Percentiles rank a stretch among this genome's conserved stretches.
These are phyloP conservation scores for Pelmatolapia mariae DNA, from an alignment of 2,113 vertebrate species.

Conservation along the genomic window DNA sequence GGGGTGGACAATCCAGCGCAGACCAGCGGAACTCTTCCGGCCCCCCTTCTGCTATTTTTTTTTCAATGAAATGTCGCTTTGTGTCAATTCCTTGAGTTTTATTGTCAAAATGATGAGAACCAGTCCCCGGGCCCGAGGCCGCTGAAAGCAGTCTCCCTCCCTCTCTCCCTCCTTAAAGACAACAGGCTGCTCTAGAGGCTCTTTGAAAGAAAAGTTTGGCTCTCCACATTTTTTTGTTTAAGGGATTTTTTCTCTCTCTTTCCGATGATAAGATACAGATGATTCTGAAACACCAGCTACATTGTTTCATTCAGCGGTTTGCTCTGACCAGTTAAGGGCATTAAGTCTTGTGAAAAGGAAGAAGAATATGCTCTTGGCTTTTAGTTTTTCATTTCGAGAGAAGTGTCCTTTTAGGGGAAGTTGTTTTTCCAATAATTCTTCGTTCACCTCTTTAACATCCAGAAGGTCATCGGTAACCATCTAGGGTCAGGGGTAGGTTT, in stretches of 20 bases:
- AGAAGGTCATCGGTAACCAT: background rate
- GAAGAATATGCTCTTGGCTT: background rate
- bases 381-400: background rate
- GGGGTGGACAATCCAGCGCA: slow-evolving; percentile 19
- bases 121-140: slow-evolving; percentile 47
- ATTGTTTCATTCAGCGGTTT: slow-evolving; percentile 45
- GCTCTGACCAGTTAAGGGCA: background rate
- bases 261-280: slow-evolving; percentile 72
- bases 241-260: slow-evolving; percentile 11
- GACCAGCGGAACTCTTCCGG: slow-evolving; percentile 47
- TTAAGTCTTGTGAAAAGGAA: background rate
- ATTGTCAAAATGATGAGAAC: slow-evolving; percentile 76
- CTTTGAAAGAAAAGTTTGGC: slow-evolving; percentile 64
- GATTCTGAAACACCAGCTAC: slow-evolving; percentile 58
- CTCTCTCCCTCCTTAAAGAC: slow-evolving; percentile 44
- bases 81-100: slow-evolving; percentile 71
- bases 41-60: background rate
- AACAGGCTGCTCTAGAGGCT: slow-evolving; percentile 51
- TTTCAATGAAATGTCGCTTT: slow-evolving; percentile 55
- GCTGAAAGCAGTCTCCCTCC: slow-evolving; percentile 46
- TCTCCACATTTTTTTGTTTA: slow-evolving; percentile 70
- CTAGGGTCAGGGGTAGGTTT: background rate
- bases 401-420: background rate
- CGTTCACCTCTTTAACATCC: background rate
- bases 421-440: background rate